phyloP scores from a whole-genome alignment of 2,797 vertebrate genomes.

The Gymnoscopelus microlampas region DNA sequence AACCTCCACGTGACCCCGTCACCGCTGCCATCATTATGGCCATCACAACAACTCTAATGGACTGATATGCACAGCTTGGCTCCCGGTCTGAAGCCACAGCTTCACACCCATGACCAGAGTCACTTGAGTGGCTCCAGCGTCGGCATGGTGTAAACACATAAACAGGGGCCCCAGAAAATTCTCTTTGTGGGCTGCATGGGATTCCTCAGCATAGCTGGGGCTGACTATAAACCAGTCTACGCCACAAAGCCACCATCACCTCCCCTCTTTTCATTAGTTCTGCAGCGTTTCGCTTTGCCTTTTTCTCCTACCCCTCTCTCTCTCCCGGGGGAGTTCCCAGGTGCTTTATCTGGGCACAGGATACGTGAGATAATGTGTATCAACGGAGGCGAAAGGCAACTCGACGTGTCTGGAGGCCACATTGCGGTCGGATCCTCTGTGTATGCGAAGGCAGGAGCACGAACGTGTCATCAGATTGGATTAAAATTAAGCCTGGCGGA shows the following conservation, averaged over 20 bases:
- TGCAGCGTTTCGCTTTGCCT: constrained; percentile 13
- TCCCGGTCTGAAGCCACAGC: constrained; percentile 50
- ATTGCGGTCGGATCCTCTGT: constrained; percentile 13
- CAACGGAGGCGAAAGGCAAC: constrained; percentile 36
- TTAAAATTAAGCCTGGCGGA: neutral
- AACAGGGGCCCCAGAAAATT: constrained; percentile 37
- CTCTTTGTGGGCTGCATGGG: constrained; percentile 16
- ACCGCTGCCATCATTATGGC: constrained; percentile 54
- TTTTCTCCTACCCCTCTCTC: constrained; percentile 10
- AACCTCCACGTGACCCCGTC: constrained; percentile 61
- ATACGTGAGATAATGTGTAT: constrained; percentile 29
- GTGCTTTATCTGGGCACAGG: constrained; percentile 20
- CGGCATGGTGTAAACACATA: constrained; percentile 55
- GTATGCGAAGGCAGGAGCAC: neutral
- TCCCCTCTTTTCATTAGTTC: constrained; percentile 27
- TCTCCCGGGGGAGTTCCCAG: constrained; percentile 56
- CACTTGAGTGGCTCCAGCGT: constrained; percentile 28
- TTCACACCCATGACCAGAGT: constrained; percentile 42
- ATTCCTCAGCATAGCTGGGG: constrained; percentile 54
- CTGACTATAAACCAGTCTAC: constrained; percentile 32
- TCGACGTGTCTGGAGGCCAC: constrained; percentile 10
- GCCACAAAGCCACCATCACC: constrained; percentile 29
- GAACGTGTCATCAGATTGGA: neutral
- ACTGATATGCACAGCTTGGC: constrained; percentile 56
- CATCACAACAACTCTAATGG: constrained; percentile 51